A percentile compares a stretch with the other conserved stretches of the same genome.
phyloP scores from a whole-genome alignment of 1,140 invertebrate genomes.

The Drosophila miranda region DNA sequence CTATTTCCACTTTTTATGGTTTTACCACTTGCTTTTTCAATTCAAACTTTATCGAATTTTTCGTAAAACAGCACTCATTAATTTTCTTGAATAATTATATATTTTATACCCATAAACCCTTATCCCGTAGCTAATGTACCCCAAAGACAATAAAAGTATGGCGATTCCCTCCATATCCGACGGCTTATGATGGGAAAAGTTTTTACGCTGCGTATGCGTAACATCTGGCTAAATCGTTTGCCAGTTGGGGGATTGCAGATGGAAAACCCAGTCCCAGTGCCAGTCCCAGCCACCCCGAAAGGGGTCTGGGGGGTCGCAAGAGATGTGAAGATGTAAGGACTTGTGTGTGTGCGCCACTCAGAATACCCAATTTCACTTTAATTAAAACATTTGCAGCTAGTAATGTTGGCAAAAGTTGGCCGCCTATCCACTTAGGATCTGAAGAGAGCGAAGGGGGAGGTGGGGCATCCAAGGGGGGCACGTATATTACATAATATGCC shows the following conservation, averaged over 20 bases:
- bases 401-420: constrained; percentile 73
- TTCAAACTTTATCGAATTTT: no score
- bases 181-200: constrained; percentile 59
- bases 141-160: constrained; percentile 20
- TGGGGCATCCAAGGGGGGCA: constrained; percentile 11
- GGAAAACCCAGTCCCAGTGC: background rate
- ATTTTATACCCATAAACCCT: background rate
- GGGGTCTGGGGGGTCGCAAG: background rate
- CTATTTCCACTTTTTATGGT: no score
- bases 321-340: constrained; percentile 37
- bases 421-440: constrained; percentile 25
- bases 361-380: constrained; percentile 82
- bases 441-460: constrained; percentile 2
- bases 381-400: constrained; percentile 81
- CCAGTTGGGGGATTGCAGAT: constrained; percentile 59
- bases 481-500: constrained; percentile 80
- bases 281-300: background rate
- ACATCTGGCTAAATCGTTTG: constrained; percentile 70
- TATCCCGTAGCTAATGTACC: constrained; percentile 42
- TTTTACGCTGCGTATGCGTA: constrained; percentile 77
- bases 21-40: no score
- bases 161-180: constrained; percentile 19
- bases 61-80: no score
- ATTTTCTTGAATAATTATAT: constrained; percentile 1
- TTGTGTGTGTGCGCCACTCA: constrained; percentile 53